These are phyloP conservation scores for Diadumene lineata DNA, from an alignment of 92 coral and sea anemone genomes.

Conservation along the genomic window DNA sequence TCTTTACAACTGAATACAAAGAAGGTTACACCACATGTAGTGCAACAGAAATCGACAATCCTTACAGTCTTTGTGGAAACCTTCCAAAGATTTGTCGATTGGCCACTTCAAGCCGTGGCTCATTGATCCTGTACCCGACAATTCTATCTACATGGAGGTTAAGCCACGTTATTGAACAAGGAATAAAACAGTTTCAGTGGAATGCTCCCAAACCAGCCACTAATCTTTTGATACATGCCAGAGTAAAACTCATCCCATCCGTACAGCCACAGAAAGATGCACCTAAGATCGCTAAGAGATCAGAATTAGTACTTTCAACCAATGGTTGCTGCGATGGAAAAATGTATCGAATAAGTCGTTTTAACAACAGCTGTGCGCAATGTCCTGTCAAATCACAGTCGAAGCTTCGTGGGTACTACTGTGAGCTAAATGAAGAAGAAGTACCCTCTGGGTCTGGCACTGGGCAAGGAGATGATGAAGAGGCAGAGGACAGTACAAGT, in stretches of 20 bases:
- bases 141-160: constrained; percentile 57
- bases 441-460: neutral
- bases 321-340: constrained; percentile 47
- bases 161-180: constrained; percentile 9
- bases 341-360: constrained; percentile 28
- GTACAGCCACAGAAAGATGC: neutral
- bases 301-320: constrained; percentile 3
- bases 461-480: neutral
- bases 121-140: constrained; percentile 46
- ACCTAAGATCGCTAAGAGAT: constrained; percentile 11
- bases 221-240: constrained; percentile 37
- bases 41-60: constrained; percentile 9
- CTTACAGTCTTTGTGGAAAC: constrained; percentile 60
- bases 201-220: constrained; percentile 45
- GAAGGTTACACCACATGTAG: neutral
- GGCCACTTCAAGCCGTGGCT: constrained; percentile 30
- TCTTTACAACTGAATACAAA: neutral
- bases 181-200: constrained; percentile 28
- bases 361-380: constrained; percentile 19
- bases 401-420: constrained; percentile 41
- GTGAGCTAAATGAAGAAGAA: constrained; percentile 24
- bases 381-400: constrained; percentile 44
- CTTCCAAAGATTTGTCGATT: constrained; percentile 60
- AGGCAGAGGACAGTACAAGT: too few species aligned
- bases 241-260: constrained; percentile 32